These are phyloP conservation scores for Cylindroiulus punctatus DNA, from an alignment of 2,888 invertebrate species.

Conservation along the genomic window DNA sequence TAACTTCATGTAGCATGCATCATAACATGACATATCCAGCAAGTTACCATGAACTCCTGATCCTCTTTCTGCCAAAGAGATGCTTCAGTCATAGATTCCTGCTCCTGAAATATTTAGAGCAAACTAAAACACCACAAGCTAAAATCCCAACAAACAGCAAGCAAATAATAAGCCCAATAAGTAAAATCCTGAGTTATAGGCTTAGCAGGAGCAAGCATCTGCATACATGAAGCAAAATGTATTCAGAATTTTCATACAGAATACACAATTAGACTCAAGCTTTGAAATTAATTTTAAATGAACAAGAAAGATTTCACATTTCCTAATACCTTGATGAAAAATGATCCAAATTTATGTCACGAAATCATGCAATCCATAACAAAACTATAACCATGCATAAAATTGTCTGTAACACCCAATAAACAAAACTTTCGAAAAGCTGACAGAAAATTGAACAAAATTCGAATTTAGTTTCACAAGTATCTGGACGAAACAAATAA, in stretches of 20 bases:
- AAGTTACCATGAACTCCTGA: slow-evolving; percentile 61
- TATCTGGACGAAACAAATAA: no score
- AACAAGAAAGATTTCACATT: no score
- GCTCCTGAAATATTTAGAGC: slow-evolving; percentile 62
- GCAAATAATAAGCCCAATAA: not conserved
- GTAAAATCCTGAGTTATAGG: not conserved
- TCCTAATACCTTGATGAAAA: not conserved
- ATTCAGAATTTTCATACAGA: not conserved
- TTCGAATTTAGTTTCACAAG: no score
- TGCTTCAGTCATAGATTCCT: slow-evolving; percentile 63
- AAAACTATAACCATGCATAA: no score
- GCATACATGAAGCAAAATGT: not conserved
- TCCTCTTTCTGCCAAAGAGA: slow-evolving; percentile 64
- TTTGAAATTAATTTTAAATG: not conserved
- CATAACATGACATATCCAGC: not conserved
- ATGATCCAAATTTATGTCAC: not conserved
- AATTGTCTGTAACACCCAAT: no score
- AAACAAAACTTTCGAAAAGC: no score
- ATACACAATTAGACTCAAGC: not conserved
- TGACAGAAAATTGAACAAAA: no score
- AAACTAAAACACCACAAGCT: slow-evolving; percentile 51
- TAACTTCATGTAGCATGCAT: not conserved
- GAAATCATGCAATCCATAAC: no score
- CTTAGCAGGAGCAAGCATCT: not conserved
- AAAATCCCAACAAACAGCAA: slow-evolving; percentile 40